Conservation (phyloP, 2,113 vertebrate species). For the Uropsilus gracilis region DNA sequence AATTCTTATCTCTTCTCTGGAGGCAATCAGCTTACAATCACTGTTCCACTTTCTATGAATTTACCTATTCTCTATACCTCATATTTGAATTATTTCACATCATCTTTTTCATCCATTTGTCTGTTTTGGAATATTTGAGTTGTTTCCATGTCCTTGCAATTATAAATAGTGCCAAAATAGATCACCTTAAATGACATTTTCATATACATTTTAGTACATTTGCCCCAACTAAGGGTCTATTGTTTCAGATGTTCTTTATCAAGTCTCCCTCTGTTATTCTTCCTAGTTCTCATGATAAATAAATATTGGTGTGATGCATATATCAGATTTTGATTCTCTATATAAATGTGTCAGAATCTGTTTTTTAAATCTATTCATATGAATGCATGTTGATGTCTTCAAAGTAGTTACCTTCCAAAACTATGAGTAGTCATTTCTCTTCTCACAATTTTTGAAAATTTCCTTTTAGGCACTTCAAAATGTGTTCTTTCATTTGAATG, state of each 20-base stretch:
- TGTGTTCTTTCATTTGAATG: neutral
- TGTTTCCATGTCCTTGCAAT: too few species aligned
- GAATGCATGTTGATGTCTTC: neutral
- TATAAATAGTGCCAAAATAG: too few species aligned
- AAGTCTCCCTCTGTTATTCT: neutral
- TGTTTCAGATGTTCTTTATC: neutral
- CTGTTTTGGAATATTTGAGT: too few species aligned
- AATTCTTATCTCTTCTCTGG: too few species aligned
- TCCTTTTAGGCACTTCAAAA: neutral
- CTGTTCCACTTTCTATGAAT: too few species aligned
- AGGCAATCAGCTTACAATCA: too few species aligned
- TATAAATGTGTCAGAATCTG: neutral
- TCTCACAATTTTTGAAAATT: neutral
- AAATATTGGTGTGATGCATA: neutral
- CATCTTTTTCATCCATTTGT: too few species aligned
- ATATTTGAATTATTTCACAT: too few species aligned
- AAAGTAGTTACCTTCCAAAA: neutral
- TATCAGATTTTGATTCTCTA: neutral
- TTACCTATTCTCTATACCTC: too few species aligned
- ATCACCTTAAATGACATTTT: too few species aligned
- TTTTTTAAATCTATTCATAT: too few species aligned
- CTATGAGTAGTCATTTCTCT: neutral
- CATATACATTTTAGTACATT: neutral
- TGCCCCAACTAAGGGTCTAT: neutral
- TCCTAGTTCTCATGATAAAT: neutral